A percentile compares a stretch with the other conserved stretches of the same genome.
phyloP scores from a whole-genome alignment of 1,140 invertebrate species.

The Drosophila tani region DNA sequence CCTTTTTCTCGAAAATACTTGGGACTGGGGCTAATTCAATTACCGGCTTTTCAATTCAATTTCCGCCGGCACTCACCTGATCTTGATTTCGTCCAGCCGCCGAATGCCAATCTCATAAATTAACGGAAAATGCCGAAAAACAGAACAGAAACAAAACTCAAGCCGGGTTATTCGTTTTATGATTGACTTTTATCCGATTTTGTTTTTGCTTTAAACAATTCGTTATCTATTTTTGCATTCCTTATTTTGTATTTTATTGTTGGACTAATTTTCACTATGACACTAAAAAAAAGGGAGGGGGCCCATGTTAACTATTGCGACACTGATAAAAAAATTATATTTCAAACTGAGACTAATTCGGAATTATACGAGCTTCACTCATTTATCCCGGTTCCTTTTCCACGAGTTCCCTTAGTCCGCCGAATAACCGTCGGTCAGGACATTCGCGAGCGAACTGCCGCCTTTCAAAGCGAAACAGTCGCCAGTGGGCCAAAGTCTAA shows the following conservation, averaged over 20 bases:
- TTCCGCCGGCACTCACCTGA: conserved; percentile 38
- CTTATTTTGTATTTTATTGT: background rate
- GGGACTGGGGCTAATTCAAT: conserved; percentile 16
- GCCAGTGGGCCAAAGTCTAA: conserved; percentile 32
- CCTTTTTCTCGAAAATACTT: background rate
- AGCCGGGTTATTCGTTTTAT: background rate
- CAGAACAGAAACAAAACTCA: too few species aligned
- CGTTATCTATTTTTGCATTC: too few species aligned
- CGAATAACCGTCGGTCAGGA: conserved; percentile 66
- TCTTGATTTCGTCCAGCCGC: background rate
- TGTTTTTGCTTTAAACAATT: too few species aligned
- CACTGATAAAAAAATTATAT: background rate
- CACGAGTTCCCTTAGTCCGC: conserved; percentile 27
- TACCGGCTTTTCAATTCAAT: conserved; percentile 30
- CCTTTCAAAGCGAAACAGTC: conserved; percentile 53
- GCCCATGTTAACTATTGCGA: background rate
- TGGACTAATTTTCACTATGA: background rate
- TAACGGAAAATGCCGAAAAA: background rate
- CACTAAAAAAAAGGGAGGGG: conserved; percentile 1
- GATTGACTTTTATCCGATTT: background rate
- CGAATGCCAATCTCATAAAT: background rate
- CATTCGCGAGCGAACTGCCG: conserved; percentile 73
- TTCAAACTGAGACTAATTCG: background rate
- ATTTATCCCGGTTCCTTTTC: background rate
- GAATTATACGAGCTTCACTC: conserved; percentile 17